Conservation (phyloP, 2,888 invertebrate species). For the Troides helena region DNA sequence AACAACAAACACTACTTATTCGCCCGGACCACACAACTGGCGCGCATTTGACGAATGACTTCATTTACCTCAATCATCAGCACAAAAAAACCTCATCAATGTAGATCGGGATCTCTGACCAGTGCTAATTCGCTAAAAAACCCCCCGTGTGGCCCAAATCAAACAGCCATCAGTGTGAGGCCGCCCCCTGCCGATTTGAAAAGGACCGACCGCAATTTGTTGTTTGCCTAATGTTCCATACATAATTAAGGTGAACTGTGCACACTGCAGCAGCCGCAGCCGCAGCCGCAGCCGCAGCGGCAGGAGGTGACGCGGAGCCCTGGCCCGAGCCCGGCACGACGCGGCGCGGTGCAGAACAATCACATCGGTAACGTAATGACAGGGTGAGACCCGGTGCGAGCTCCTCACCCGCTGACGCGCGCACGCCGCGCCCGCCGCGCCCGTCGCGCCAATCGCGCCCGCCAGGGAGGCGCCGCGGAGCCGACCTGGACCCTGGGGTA, state of each 20-base stretch:
- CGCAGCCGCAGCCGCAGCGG: too few species aligned
- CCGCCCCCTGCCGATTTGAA: constrained; percentile 33
- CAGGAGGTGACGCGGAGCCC: too few species aligned
- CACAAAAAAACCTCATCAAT: constrained; percentile 32
- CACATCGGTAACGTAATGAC: constrained; percentile 41
- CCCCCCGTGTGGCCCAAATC: constrained; percentile 31
- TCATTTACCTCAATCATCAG: constrained; percentile 23
- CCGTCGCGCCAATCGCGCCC: constrained; percentile 37
- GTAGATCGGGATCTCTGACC: constrained; percentile 27
- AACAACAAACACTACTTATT: too few species aligned
- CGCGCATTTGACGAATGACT: constrained; percentile 24
- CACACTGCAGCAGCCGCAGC: too few species aligned
- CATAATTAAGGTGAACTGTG: too few species aligned
- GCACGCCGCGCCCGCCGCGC: constrained; percentile 34
- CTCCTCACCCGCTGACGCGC: constrained; percentile 36
- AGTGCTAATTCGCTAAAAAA: constrained; percentile 38
- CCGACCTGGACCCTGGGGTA: too few species aligned
- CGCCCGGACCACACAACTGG: constrained; percentile 24
- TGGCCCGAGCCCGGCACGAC: not conserved
- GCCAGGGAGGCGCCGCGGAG: constrained; percentile 2
- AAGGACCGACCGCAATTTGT: not conserved
- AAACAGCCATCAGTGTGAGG: constrained; percentile 32
- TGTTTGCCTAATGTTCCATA: too few species aligned
- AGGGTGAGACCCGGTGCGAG: constrained; percentile 34
- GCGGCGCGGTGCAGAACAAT: constrained; percentile 38